Base-by-base conservation (phyloP, 2,797 vertebrate genomes). In the Ataeniobius toweri region DNA sequence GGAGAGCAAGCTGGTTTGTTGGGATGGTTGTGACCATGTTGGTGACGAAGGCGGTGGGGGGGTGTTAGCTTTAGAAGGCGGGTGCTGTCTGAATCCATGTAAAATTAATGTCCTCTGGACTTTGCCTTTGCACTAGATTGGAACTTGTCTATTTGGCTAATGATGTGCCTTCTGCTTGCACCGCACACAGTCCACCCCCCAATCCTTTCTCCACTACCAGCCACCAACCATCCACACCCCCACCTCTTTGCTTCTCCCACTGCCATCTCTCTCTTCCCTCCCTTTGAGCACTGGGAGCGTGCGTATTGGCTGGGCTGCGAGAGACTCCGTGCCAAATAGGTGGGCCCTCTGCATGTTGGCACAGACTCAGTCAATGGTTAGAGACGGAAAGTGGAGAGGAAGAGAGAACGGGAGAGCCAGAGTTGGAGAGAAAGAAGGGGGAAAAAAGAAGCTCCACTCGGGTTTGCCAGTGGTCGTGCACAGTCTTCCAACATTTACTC, bases 141-240 rank as follows among this genome's bases (percentile, higher is more conserved):
- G 94, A 97, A 97, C 95, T 97, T 96, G 96, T 96, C 95, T 95
- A 94, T 97, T 96, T 97, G 96, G 96, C 96, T 96, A 96, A 96
- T 96, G 95, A 95, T 94, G 92, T 94, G 93, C 95, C 94, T 94
- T 95, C 94, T 95, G 95, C 92, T 90, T 89, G 92, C 93, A 92
- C 94, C 92, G 93, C 94, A 91, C 92, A 94, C 93, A 93, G 88
- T 89, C 90, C 91, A 86, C 88, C 84, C 86, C 89, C 74, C 86
- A 87, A 55, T 83, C 74, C 83, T 91, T 91, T 93, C 93, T 94
- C 92, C 90, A 91, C 91, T 91, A 94, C 90, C 91, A 94, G 85
- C 89, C 90, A 92, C 87, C 91, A 86, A 91, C 90, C 85, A 88
- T 77, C 83, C 81, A 69, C 73, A 56, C 80, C 75, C 83, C 85